Evolutionary conservation across 2,797 vertebrate species (phyloP), one percentile per base, ranked within the genome.

Genomic region (Manis javanica): DNA sequence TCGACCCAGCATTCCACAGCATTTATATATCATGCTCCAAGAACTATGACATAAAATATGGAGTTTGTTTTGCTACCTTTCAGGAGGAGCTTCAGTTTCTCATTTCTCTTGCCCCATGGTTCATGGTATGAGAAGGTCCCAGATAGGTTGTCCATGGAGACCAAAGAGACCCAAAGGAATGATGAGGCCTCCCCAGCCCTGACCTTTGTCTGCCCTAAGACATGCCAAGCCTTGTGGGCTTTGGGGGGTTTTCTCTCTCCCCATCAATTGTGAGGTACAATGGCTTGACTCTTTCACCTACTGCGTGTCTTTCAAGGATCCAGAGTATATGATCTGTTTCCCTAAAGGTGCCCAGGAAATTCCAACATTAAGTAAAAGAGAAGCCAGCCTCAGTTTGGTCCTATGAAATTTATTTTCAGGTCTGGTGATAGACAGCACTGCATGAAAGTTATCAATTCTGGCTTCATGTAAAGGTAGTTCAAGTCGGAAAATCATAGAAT

Each of bases 1-100:
- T 59, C 16, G n/a, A 91, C 42, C 95, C 94, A 93, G 92, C 94
- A 83, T 46, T 82, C 31, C 14, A 10, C 59, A 79, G n/a, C 49
- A 26, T 81, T 81, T 71, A 15, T 42, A 7, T 77, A 90, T 96
- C n/a, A 71, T 26, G n/a, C 61, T 84, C 69, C 74, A 61, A 75
- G 53, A 77, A 53, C 49, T 72, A 12, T 26, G 59, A 57, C 79
- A 34, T 75, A n/a, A 53, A 42, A 78, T 53, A 8, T 55, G 15
- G n/a, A 39, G 31, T 87, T 79, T 24, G 49, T 63, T 96, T 69
- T 91, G n/a, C 75, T 83, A 18, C 21, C 55, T 91, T 92, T 29
- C 14, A 29, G 63, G 81, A 88, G 11, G 72, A 37, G 9, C 26
- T 55, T 71, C 16, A 85, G 51, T 3, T 89, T 82, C 74, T 68